Evolutionary conservation across 2,113 vertebrate genomes (phyloP).

Genomic region (Lichenostomus cassidix): DNA sequence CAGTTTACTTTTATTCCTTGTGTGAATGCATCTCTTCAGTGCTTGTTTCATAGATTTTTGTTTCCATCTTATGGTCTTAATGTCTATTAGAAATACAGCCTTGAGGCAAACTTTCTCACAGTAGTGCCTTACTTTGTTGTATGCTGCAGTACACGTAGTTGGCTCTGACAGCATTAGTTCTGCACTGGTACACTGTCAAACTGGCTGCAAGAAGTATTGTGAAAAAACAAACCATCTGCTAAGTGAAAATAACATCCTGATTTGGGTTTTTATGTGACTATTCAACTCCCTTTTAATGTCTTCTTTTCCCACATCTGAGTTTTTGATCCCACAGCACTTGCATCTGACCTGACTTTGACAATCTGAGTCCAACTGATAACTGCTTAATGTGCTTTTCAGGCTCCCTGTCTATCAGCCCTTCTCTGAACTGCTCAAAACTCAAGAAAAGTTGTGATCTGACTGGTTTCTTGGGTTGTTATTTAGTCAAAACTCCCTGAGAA

Average conservation of each 20-base stretch:
- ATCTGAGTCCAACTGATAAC: background rate
- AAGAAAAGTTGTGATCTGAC: background rate
- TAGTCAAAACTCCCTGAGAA: background rate
- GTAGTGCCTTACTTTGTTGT: slow-evolving; percentile 39
- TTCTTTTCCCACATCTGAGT: background rate
- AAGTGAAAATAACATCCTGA: background rate
- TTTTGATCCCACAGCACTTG: background rate
- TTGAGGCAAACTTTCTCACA: slow-evolving; percentile 52
- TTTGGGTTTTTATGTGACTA: background rate
- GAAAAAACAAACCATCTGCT: background rate
- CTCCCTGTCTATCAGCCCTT: background rate
- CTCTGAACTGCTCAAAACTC: background rate
- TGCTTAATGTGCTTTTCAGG: background rate
- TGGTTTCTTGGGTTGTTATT: background rate
- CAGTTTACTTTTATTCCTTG: background rate
- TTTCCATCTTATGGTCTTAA: slow-evolving; percentile 41
- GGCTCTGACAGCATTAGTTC: slow-evolving; percentile 54
- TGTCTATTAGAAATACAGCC: slow-evolving; percentile 39
- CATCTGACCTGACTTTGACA: background rate
- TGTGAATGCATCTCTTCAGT: background rate
- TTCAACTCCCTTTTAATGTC: background rate
- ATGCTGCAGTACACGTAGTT: background rate
- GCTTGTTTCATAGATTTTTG: slow-evolving; percentile 21
- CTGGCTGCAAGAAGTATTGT: background rate
- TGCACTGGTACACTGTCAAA: slow-evolving; percentile 50